Percentiles rank a stretch among this genome's conserved stretches.
phyloP scores from a whole-genome alignment of 2,888 invertebrate species.

The Anorthoa munda region DNA sequence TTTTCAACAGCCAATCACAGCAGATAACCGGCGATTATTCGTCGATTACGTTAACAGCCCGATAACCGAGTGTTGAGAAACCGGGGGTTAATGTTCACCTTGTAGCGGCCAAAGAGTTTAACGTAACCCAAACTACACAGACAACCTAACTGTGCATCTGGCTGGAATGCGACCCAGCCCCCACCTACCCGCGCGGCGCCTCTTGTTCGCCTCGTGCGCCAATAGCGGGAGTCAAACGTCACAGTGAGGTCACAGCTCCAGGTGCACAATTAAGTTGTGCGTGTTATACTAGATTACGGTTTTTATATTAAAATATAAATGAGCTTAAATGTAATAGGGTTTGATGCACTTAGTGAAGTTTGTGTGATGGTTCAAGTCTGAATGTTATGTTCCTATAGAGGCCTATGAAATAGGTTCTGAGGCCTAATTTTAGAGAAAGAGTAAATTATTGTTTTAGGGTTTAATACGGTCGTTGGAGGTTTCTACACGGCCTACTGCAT shows the following conservation, averaged over 20 bases:
- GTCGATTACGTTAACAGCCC: no score
- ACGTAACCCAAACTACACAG: neutral
- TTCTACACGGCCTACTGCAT: conserved; percentile 47
- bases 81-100: neutral
- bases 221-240: no score
- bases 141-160: no score
- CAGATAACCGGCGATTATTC: no score
- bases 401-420: conserved; percentile 62
- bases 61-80: no score
- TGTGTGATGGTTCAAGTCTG: conserved; percentile 61
- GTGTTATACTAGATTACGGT: conserved; percentile 39
- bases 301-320: conserved; percentile 63
- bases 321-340: conserved; percentile 65
- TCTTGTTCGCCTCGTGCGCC: no score
- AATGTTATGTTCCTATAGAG: conserved; percentile 68
- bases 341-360: conserved; percentile 61
- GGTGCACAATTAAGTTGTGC: no score
- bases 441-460: conserved; percentile 61
- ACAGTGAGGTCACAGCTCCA: no score
- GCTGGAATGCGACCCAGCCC: no score
- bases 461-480: conserved; percentile 28
- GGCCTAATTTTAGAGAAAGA: conserved; percentile 56
- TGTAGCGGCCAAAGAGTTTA: conserved; percentile 16
- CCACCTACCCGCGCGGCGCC: no score
- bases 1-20: no score